Evolutionary conservation across 23 tunicate genomes (phyloP), one percentile per base, ranked within the genome.

Genomic region (Trididemnum clinides): DNA sequence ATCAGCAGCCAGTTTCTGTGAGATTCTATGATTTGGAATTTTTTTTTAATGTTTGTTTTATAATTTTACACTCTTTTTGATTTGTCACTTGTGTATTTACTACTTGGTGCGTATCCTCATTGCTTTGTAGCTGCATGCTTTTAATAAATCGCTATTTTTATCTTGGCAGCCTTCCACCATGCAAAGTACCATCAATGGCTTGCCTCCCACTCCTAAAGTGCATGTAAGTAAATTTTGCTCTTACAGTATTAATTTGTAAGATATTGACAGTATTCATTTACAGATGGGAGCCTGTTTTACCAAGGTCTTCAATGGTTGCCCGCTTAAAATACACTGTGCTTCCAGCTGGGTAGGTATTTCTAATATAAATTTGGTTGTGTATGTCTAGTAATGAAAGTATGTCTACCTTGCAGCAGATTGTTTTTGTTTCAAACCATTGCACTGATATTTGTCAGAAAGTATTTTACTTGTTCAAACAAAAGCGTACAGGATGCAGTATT

Each of bases 231-330:
- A 12, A 44, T 7, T n/a, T n/a, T n/a, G 15, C 21, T 63, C 12
- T 7, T 44, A 15, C 54, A 10, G 54, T 44, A 44, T 44, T 44
- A 7, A 7, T 10, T 44, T 15, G n/a, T 10, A 44, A 44, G 54
- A 44, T 44, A 7, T 44, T 44, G 54, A 62, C 69, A 19, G 69
- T n/a, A 12, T n/a, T 20, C 4, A 80, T 34, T 25, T 86, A 28
- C 80, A 97, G 93, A 97, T 97, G 99, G 99, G 99, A 70, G 99
- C 99, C 18, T 93, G 99, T 64, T 93, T 97, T 57, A 86, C 97
- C 0, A 97, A 97, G 64, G 96, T 97, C 20, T 97, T 97, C 84
- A 97, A 97, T 31, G 99, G 99, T 20, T 97, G 99, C 38, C 99
- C 99, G 0, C 86, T 97, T 51, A 92, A 97, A 62, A 92, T 97